A percentile compares a stretch with the other conserved stretches of the same genome.
These are phyloP conservation scores for Pempheris klunzingeri DNA, from an alignment of 2,797 vertebrate genomes.

Conservation along the genomic window DNA sequence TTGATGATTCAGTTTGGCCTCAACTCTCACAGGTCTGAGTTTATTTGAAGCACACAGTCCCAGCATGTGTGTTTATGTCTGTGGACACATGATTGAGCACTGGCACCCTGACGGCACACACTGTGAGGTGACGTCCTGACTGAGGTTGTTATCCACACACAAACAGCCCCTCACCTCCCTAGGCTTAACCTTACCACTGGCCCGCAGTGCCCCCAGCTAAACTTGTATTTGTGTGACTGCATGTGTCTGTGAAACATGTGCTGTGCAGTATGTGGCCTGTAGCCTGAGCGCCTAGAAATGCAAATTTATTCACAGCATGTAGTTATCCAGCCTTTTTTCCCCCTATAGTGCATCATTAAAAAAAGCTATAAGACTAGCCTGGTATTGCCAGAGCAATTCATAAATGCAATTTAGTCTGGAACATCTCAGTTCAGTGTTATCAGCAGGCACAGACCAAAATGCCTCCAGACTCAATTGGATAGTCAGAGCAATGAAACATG, in stretches of 20 bases:
- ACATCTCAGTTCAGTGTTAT: too few species aligned
- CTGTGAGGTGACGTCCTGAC: conserved; percentile 23
- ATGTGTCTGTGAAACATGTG: conserved; percentile 19
- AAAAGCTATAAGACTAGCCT: too few species aligned
- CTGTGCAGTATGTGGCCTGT: conserved; percentile 29
- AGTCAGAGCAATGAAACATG: too few species aligned
- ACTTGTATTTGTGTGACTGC: conserved; percentile 16
- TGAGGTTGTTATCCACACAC: conserved; percentile 35
- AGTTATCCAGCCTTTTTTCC: conserved; percentile 41
- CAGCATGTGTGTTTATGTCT: conserved; percentile 13
- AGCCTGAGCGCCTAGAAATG: conserved; percentile 51
- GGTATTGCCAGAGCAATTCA: too few species aligned
- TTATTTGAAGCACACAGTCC: conserved; percentile 28
- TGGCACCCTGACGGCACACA: conserved; percentile 13
- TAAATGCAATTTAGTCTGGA: too few species aligned
- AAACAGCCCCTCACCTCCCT: conserved; percentile 25
- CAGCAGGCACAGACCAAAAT: too few species aligned
- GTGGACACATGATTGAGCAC: conserved; percentile 18
- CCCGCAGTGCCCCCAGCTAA: conserved; percentile 19
- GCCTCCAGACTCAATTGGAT: too few species aligned
- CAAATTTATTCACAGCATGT: conserved; percentile 65
- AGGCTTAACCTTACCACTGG: conserved; percentile 20
- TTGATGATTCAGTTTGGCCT: conserved; percentile 32
- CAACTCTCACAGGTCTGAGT: conserved; percentile 10
- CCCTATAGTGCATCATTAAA: conserved; percentile 37